These are phyloP conservation scores for Eptatretus burgeri DNA, from an alignment of 2,113 vertebrate species.

Conservation along the genomic window DNA sequence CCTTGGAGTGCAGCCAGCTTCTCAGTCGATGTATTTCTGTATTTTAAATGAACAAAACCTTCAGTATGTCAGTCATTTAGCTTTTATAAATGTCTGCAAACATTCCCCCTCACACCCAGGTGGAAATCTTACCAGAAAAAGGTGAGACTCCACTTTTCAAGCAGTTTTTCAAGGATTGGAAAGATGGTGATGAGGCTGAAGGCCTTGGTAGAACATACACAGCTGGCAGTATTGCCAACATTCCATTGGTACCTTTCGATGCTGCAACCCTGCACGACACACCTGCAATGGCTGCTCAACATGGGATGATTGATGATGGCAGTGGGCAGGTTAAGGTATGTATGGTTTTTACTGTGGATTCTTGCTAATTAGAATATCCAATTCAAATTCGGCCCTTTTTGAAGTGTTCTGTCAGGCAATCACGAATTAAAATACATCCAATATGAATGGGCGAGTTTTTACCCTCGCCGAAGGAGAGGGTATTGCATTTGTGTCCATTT, in stretches of 20 bases:
- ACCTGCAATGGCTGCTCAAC: slow-evolving; percentile 66
- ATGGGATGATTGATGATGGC: slow-evolving; percentile 73
- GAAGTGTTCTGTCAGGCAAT: too few species aligned
- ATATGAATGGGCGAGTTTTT: too few species aligned
- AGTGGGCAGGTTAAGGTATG: slow-evolving; percentile 42
- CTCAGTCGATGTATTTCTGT: too few species aligned
- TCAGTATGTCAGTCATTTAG: too few species aligned
- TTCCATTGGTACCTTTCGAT: slow-evolving; percentile 57
- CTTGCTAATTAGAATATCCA: too few species aligned
- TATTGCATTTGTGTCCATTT: too few species aligned
- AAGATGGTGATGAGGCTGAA: slow-evolving; percentile 50
- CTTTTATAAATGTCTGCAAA: too few species aligned
- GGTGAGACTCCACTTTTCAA: slow-evolving; percentile 91
- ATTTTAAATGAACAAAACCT: too few species aligned
- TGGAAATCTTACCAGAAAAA: slow-evolving; percentile 57
- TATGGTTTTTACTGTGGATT: background rate
- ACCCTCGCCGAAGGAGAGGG: too few species aligned
- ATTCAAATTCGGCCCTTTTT: too few species aligned
- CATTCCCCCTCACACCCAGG: slow-evolving; percentile 13
- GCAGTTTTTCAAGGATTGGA: slow-evolving; percentile 97
- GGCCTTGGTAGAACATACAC: slow-evolving; percentile 49
- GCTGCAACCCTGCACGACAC: slow-evolving; percentile 46
- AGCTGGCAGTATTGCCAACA: slow-evolving; percentile 55
- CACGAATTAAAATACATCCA: too few species aligned
- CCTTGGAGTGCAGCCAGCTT: too few species aligned